Base-by-base conservation (phyloP, 2,888 invertebrate genomes). In the Toxonevra muliebris region DNA sequence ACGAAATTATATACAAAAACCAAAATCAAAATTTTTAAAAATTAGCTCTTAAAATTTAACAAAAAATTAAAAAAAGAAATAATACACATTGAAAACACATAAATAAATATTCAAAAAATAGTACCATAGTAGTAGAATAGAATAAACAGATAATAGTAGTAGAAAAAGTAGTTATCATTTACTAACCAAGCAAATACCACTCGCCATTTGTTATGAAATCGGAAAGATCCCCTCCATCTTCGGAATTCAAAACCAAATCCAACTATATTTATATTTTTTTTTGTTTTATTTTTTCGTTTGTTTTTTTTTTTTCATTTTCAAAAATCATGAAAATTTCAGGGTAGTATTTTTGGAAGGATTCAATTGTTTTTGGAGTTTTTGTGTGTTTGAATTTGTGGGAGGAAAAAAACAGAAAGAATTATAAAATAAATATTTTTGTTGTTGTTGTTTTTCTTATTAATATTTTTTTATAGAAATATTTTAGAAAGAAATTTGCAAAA, bases 191-290 rank as follows among this genome's bases (percentile, higher is more conserved):
- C 84, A 99, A 90, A 88, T 97, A 96, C 98, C 98, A 99, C 88
- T 99, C 99, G 82, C 98, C 99, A 86, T 98, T 99, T 80, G 95
- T 94, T 86, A 98, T 97, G 90, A 98, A 99, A 88, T 95, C 96
- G 80, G 95, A 93, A 80, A 95, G 90, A 88, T 98, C 98, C 76
- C 98, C 98, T 77, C 96, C 96, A 79, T 91, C 91, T 82, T 94
- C 93, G 82, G 94, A 94, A 87, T 97, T 95, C 86, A 98, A 92
- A 87, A 94, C 91, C 87, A 99, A 92, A 90, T 98, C 96, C 88
- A 99, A 90, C 93, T 96, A 90, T 76, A 75, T 75, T 76, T 70
- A 40, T 30, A 43, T 70, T 73, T 70, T 68, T 69, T 67, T 57
- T 72, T 53, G 17, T 64, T 63, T 61, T 69, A 55, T 61, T 58